Conservation (phyloP, 92 coral and sea anemone species). For the Porites lobata region DNA sequence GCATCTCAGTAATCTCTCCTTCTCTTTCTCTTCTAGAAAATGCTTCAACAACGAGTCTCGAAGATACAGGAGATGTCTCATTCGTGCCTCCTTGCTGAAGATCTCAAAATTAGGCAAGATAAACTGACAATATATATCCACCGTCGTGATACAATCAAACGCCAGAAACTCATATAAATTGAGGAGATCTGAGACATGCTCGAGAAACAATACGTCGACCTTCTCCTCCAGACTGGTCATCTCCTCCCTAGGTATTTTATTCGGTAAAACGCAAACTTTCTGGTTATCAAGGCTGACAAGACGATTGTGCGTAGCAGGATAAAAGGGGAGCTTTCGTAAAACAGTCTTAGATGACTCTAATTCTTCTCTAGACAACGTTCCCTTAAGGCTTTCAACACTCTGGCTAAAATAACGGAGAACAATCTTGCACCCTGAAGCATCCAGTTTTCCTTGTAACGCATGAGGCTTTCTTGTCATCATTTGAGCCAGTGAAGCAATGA, state of each 20-base stretch:
- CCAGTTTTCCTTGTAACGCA: constrained; percentile 8
- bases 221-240: constrained; percentile 36
- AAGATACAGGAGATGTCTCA: constrained; percentile 27
- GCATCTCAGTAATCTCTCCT: not conserved
- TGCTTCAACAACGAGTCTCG: not conserved
- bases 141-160: constrained; percentile 40
- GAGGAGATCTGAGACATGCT: not conserved
- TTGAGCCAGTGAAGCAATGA: constrained; percentile 51
- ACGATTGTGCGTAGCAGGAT: constrained; percentile 42
- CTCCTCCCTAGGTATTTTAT: constrained; percentile 50
- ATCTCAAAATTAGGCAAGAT: constrained; percentile 43
- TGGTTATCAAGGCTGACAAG: constrained; percentile 33
- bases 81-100: constrained; percentile 43
- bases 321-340: constrained; percentile 64
- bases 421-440: not conserved
- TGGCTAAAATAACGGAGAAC: constrained; percentile 62
- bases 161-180: constrained; percentile 34
- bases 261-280: constrained; percentile 38
- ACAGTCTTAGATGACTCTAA: no score
- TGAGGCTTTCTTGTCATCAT: not conserved
- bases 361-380: not conserved
- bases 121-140: constrained; percentile 67
- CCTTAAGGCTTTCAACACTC: not conserved
- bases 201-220: constrained; percentile 53
- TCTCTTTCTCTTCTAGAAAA: not conserved